Percentiles rank a stretch among this genome's conserved stretches.
Conservation (phyloP, 2,797 vertebrate genomes). For the Helicolenus hilgendorfi region DNA sequence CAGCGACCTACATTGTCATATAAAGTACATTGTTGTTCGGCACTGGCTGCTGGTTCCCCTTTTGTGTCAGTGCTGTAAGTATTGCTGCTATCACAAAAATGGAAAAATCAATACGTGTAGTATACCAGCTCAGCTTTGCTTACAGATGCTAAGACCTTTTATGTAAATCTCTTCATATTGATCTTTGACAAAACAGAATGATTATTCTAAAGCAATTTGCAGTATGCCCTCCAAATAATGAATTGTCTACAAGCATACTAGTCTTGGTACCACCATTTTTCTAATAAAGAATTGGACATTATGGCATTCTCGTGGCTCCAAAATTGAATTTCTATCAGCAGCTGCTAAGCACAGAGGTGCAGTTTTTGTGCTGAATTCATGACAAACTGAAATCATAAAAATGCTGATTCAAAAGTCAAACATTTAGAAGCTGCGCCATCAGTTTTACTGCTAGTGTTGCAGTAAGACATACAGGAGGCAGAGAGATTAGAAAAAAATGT, state of each 20-base stretch:
- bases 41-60: conserved; percentile 49
- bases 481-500: background rate
- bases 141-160: background rate
- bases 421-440: background rate
- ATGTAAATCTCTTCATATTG: background rate
- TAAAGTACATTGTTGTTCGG: conserved; percentile 73
- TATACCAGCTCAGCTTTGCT: conserved; percentile 10
- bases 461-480: background rate
- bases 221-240: background rate
- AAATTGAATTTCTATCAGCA: background rate
- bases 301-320: background rate
- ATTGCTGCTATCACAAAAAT: conserved; percentile 45
- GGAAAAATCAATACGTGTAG: conserved; percentile 60
- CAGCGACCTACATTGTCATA: conserved; percentile 85
- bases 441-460: background rate
- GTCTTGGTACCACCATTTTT: background rate
- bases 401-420: background rate
- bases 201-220: conserved; percentile 19
- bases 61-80: conserved; percentile 52
- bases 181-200: background rate
- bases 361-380: background rate
- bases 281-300: background rate
- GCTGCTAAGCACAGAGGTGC: background rate
- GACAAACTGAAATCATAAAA: background rate
- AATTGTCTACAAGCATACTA: background rate